Conservation (phyloP, 2,797 vertebrate genomes). For the Dicrostonyx torquatus region DNA sequence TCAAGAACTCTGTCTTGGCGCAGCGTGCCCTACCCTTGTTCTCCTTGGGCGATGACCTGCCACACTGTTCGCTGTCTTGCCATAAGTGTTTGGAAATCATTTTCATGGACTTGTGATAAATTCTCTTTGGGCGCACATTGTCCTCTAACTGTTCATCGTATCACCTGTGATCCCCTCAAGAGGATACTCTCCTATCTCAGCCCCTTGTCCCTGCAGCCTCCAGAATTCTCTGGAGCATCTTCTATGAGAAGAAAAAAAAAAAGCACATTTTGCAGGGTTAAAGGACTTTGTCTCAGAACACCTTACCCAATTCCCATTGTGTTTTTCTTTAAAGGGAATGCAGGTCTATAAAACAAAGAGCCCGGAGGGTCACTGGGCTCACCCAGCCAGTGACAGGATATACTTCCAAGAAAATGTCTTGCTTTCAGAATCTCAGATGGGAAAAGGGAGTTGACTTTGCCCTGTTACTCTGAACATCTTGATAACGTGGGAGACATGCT, state of each 20-base stretch:
- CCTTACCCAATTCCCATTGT: neutral
- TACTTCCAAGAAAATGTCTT: neutral
- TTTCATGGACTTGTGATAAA: neutral
- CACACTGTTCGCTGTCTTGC: accelerated
- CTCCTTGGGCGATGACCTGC: no score
- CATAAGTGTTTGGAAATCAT: neutral
- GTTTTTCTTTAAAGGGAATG: neutral
- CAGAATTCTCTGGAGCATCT: accelerated
- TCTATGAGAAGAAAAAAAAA: neutral
- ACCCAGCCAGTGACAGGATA: neutral
- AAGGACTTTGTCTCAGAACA: neutral
- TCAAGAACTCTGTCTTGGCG: neutral
- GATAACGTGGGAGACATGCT: neutral
- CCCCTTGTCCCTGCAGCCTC: neutral
- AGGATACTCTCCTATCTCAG: accelerated
- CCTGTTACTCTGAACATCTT: neutral
- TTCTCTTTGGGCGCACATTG: accelerated
- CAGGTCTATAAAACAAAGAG: neutral
- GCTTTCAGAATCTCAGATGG: neutral
- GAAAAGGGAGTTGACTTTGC: neutral
- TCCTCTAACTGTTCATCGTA: neutral
- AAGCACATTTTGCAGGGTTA: neutral
- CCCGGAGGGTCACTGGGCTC: neutral
- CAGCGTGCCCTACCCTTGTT: accelerated
- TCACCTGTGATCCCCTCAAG: accelerated